A percentile compares a stretch with the other conserved stretches of the same genome.
Evolutionary conservation across 2,888 invertebrate species (phyloP).

Genomic region (Mythimna vitellina): DNA sequence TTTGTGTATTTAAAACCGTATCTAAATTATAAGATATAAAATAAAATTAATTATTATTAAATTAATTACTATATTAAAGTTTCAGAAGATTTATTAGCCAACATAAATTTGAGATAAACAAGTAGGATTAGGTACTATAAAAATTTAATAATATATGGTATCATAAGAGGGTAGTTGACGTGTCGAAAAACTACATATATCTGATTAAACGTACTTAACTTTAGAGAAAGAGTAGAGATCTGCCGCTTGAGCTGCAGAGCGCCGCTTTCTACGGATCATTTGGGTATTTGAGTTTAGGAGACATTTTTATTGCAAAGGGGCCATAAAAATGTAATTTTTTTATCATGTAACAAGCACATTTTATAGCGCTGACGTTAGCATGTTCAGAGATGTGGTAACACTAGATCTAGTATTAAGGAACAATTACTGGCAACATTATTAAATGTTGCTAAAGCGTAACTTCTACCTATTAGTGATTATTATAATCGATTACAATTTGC

Average conservation of each 20-base stretch:
- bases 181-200: constrained; percentile 75
- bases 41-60: constrained; percentile 58
- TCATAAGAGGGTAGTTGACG: constrained; percentile 78
- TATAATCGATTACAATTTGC: constrained; percentile 54
- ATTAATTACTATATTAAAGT: constrained; percentile 79
- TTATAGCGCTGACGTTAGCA: constrained; percentile 64
- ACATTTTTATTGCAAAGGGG: constrained; percentile 83
- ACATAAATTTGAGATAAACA: constrained; percentile 82
- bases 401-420: constrained; percentile 61
- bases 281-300: constrained; percentile 74
- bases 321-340: constrained; percentile 75
- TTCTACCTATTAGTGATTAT: constrained; percentile 56
- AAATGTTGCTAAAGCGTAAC: constrained; percentile 64
- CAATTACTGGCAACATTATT: constrained; percentile 58
- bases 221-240: constrained; percentile 71
- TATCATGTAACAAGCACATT: constrained; percentile 66
- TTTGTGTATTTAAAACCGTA: constrained; percentile 62
- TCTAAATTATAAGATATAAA: constrained; percentile 54
- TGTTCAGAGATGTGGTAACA: constrained; percentile 59
- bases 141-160: constrained; percentile 78
- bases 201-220: constrained; percentile 82
- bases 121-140: constrained; percentile 78
- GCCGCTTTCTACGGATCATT: constrained; percentile 76
- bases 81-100: constrained; percentile 87
- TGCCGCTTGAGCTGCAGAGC: constrained; percentile 72